Conservation (phyloP, 2,797 vertebrate genomes). For the Saxicola maurus region DNA sequence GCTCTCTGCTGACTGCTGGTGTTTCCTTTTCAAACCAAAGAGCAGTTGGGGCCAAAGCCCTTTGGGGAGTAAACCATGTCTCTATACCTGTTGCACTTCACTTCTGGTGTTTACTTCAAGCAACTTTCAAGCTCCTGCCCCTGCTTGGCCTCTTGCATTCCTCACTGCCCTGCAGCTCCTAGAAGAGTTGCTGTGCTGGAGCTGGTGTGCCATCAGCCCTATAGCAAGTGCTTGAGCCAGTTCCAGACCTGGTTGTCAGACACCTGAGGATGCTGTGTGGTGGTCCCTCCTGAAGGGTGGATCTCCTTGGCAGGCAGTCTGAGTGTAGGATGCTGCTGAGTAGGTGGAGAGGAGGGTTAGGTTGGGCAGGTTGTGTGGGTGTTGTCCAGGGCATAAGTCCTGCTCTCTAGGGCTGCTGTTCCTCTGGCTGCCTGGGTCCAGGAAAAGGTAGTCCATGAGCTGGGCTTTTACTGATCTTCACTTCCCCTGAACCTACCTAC, state of each 20-base stretch:
- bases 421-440: neutral
- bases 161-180: neutral
- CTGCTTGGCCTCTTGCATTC: rapidly evolving
- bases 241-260: neutral
- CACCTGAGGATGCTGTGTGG: neutral
- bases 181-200: neutral
- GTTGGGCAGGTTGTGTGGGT: neutral
- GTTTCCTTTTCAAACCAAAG: conserved; percentile 13
- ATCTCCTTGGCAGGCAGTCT: neutral
- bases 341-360: neutral
- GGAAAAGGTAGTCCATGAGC: neutral
- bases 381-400: neutral
- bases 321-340: neutral
- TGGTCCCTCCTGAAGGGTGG: rapidly evolving
- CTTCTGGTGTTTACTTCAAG: neutral
- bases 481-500: neutral
- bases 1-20: neutral
- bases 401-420: neutral
- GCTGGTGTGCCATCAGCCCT: neutral
- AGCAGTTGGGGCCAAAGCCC: neutral
- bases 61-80: neutral
- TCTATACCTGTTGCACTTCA: neutral
- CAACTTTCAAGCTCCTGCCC: neutral
- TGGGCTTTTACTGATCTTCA: neutral
- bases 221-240: rapidly evolving